Conservation (phyloP, 2,797 vertebrate species). For the Danio jaintianensis region DNA sequence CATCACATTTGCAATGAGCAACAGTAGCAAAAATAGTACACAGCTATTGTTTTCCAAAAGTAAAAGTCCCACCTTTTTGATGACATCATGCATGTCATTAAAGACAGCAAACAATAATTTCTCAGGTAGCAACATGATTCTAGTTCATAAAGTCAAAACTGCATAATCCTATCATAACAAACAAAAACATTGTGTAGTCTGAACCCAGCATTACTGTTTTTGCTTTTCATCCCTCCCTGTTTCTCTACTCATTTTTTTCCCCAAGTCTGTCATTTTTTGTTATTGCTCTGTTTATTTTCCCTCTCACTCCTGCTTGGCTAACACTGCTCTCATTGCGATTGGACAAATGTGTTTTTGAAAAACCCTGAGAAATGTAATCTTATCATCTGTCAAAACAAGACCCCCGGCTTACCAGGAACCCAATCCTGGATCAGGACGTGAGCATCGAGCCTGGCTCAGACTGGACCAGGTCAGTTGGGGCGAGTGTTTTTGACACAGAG, state of each 20-base stretch:
- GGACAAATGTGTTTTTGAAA: slow-evolving; percentile 58
- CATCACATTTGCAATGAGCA: no score
- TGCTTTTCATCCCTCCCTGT: slow-evolving; percentile 8
- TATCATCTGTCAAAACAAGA: slow-evolving; percentile 59
- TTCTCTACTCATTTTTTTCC: neutral
- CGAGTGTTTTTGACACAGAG: slow-evolving; percentile 16
- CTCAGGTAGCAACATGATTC: no score
- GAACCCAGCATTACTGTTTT: slow-evolving; percentile 2
- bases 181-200: no score
- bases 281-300: slow-evolving; percentile 53
- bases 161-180: neutral
- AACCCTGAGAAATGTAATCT: slow-evolving; percentile 57
- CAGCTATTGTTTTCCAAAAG: no score
- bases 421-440: slow-evolving; percentile 39
- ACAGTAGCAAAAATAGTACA: no score
- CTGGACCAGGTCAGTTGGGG: slow-evolving; percentile 20
- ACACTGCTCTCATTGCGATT: slow-evolving; percentile 44
- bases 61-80: no score
- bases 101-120: no score
- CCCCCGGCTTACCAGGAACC: slow-evolving; percentile 37
- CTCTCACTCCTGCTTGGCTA: slow-evolving; percentile 36
- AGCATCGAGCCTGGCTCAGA: slow-evolving; percentile 27
- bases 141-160: no score
- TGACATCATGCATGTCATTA: no score
- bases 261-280: slow-evolving; percentile 30